Percentiles rank a stretch among this genome's conserved stretches.
Evolutionary conservation across 2,797 vertebrate genomes (phyloP).

Genomic region (Parauchenoglanis ngamensis): DNA sequence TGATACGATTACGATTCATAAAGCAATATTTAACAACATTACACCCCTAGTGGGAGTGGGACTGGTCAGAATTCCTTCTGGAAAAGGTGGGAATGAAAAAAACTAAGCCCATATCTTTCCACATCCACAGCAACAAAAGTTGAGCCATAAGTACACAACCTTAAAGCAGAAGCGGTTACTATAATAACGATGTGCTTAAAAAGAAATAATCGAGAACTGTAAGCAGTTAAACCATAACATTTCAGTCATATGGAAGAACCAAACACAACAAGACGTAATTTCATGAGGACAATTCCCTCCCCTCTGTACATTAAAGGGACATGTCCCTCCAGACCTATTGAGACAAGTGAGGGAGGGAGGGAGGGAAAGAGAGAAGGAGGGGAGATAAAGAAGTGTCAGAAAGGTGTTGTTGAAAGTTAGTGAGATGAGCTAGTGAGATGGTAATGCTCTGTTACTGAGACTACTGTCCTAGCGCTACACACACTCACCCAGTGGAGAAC

Average conservation of each 20-base stretch:
- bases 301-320: background rate
- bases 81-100: background rate
- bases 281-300: background rate
- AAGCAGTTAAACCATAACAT: background rate
- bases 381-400: slow-evolving; percentile 32
- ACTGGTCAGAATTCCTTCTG: background rate
- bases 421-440: slow-evolving; percentile 46
- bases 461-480: slow-evolving; percentile 44
- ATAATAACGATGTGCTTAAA: background rate
- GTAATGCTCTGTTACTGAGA: slow-evolving; percentile 52
- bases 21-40: background rate
- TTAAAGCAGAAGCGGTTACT: background rate
- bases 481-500: slow-evolving; percentile 87
- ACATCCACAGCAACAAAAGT: background rate
- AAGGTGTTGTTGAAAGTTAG: slow-evolving; percentile 48
- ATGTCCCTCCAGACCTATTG: background rate
- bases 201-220: background rate
- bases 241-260: background rate
- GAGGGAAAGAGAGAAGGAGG: background rate
- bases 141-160: background rate
- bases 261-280: background rate
- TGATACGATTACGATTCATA: background rate
- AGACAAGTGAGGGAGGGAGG: background rate
- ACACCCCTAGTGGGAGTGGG: background rate
- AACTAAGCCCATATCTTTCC: no score